Conservation (phyloP, 1,140 invertebrate species). For the Laupala kohalensis region DNA sequence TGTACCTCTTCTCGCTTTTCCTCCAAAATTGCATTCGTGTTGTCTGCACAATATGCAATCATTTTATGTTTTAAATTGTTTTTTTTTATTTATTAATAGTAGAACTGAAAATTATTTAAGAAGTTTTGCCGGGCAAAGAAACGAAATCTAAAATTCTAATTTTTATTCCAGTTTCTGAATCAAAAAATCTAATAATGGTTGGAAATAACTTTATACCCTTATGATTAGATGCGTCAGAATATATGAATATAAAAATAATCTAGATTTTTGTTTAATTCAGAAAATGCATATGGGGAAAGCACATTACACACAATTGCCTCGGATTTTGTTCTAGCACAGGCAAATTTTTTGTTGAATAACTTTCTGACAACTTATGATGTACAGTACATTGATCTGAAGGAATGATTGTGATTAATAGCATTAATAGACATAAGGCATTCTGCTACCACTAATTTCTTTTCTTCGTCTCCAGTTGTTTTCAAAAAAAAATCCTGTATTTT, state of each 20-base stretch:
- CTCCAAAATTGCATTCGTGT: conserved; percentile 20
- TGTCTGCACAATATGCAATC: conserved; percentile 21
- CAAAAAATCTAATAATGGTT: conserved; percentile 17
- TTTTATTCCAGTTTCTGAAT: conserved; percentile 15
- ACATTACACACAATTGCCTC: conserved; percentile 18
- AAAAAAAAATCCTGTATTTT: no score
- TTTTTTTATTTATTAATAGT: conserved; percentile 12
- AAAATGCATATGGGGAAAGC: conserved; percentile 9
- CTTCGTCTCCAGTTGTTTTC: conserved; percentile 8
- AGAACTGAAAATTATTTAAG: conserved; percentile 15
- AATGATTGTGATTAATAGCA: conserved; percentile 17
- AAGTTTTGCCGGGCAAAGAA: conserved; percentile 17
- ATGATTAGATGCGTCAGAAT: conserved; percentile 19
- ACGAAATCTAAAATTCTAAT: conserved; percentile 17
- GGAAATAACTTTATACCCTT: conserved; percentile 17
- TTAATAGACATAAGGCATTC: conserved; percentile 18
- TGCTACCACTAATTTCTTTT: conserved; percentile 10
- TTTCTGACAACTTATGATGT: conserved; percentile 17
- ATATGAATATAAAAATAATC: conserved; percentile 13
- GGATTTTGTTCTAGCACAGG: conserved; percentile 18
- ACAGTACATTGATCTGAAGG: conserved; percentile 20
- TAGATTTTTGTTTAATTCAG: conserved; percentile 11
- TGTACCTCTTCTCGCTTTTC: conserved; percentile 8
- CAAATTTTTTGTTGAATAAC: conserved; percentile 19
- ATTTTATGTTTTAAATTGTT: conserved; percentile 16